A percentile compares a stretch with the other conserved stretches of the same genome.
Evolutionary conservation across 2,888 invertebrate species (phyloP).

Genomic region (Ptychoptera albimana): DNA sequence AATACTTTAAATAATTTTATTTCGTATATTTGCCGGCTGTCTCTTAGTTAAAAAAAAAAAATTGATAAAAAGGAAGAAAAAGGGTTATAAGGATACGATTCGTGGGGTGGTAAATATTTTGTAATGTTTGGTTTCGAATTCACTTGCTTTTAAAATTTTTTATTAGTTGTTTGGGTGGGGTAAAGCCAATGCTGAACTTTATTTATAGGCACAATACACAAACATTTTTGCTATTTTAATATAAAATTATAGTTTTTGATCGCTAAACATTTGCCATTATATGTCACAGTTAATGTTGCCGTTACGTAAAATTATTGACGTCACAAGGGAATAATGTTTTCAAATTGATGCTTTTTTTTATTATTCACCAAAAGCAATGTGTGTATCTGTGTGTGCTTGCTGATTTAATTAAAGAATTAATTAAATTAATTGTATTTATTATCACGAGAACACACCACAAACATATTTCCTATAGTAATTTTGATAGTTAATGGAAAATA

Average conservation of each 20-base stretch:
- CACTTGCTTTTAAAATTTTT: too few species aligned
- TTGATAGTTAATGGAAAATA: too few species aligned
- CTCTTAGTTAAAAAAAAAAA: background rate
- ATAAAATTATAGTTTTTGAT: slow-evolving; percentile 4
- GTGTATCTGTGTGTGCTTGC: slow-evolving; percentile 11
- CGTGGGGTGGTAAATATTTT: background rate
- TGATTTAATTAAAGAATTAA: slow-evolving; percentile 12
- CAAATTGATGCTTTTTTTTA: slow-evolving; percentile 9
- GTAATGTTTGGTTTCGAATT: too few species aligned
- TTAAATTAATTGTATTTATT: slow-evolving; percentile 5
- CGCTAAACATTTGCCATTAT: slow-evolving; percentile 5
- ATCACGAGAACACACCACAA: too few species aligned
- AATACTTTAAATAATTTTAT: too few species aligned
- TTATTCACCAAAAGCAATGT: too few species aligned
- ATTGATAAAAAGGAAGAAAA: too few species aligned
- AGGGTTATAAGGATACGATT: background rate
- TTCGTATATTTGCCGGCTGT: too few species aligned
- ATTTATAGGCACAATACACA: too few species aligned
- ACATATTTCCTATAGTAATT: too few species aligned
- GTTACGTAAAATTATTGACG: slow-evolving; percentile 6
- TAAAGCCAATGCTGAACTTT: too few species aligned
- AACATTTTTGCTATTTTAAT: background rate
- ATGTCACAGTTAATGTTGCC: slow-evolving; percentile 5
- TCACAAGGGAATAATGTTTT: slow-evolving; percentile 5
- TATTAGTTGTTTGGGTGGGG: too few species aligned